Evolutionary conservation across 2,888 invertebrate species (phyloP).

Genomic region (Helobdella robusta): DNA sequence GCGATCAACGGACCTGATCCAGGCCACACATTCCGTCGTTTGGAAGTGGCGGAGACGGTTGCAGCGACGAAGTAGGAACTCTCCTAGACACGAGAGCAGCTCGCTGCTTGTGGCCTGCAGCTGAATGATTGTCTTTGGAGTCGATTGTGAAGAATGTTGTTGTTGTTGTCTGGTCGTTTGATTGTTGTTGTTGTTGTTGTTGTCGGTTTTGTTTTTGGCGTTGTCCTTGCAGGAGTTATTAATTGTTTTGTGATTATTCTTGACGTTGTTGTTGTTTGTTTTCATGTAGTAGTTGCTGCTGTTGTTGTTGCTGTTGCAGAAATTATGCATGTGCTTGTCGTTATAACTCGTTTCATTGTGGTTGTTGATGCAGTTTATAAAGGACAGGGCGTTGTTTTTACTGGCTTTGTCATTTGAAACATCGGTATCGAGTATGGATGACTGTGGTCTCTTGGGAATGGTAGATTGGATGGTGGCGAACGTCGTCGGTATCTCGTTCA

Average conservation of each 20-base stretch:
- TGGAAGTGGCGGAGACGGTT: slow-evolving; percentile 84
- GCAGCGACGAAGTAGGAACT: slow-evolving; percentile 76
- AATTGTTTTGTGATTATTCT: background rate
- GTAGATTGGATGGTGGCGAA: too few relatives aligned
- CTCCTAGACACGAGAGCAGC: slow-evolving; percentile 88
- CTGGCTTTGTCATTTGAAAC: background rate
- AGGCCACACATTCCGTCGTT: slow-evolving; percentile 92
- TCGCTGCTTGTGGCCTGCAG: slow-evolving; percentile 81
- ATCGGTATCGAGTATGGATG: background rate
- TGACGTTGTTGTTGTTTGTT: background rate
- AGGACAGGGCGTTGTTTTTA: background rate
- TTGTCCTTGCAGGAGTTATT: too few relatives aligned
- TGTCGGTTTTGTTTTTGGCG: background rate
- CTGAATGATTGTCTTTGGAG: slow-evolving; percentile 16
- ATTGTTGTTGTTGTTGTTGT: background rate
- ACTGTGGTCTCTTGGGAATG: background rate
- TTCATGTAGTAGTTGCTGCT: background rate
- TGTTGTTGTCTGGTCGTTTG: background rate
- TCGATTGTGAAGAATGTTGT: background rate
- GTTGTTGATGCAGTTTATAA: background rate
- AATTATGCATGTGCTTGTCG: too few relatives aligned
- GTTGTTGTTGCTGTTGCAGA: background rate
- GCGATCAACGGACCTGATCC: slow-evolving; percentile 93
- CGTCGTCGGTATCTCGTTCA: too few relatives aligned
- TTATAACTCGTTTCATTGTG: too few relatives aligned